Conservation (phyloP, 2,797 vertebrate species). For the Pelobates cultripes region DNA sequence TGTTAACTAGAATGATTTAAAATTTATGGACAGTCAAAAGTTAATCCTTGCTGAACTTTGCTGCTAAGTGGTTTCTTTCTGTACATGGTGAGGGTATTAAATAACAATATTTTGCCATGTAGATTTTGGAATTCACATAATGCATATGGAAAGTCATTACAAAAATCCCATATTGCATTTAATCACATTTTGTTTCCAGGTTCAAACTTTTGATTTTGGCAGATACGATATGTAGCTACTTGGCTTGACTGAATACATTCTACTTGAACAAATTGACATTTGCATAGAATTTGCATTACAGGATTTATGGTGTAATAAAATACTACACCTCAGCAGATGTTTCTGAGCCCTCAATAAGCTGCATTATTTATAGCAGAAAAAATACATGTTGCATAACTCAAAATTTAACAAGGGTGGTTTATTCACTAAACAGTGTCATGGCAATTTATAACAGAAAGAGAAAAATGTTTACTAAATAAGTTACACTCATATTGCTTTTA, state of each 20-base stretch:
- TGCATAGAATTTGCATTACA: conserved; percentile 9
- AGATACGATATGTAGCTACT: neutral
- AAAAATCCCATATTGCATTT: neutral
- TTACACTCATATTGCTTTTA: too few species aligned
- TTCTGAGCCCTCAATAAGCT: neutral
- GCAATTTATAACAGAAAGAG: too few species aligned
- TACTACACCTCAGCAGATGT: neutral
- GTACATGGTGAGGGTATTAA: too few species aligned
- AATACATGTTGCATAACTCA: too few species aligned
- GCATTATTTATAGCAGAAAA: neutral
- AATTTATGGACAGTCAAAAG: neutral
- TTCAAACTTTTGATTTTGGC: neutral
- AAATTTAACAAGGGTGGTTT: too few species aligned
- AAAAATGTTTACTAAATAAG: too few species aligned
- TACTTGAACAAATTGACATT: neutral
- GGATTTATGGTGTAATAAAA: conserved; percentile 3
- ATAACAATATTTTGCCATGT: too few species aligned
- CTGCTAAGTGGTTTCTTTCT: neutral
- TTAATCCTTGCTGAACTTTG: neutral
- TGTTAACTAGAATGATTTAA: neutral
- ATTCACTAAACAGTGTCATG: too few species aligned
- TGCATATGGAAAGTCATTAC: neutral
- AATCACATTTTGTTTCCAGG: neutral
- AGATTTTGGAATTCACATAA: too few species aligned
- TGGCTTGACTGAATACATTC: neutral